These are phyloP conservation scores for Buteo buteo DNA, from an alignment of 2,113 vertebrate genomes.

Conservation along the genomic window DNA sequence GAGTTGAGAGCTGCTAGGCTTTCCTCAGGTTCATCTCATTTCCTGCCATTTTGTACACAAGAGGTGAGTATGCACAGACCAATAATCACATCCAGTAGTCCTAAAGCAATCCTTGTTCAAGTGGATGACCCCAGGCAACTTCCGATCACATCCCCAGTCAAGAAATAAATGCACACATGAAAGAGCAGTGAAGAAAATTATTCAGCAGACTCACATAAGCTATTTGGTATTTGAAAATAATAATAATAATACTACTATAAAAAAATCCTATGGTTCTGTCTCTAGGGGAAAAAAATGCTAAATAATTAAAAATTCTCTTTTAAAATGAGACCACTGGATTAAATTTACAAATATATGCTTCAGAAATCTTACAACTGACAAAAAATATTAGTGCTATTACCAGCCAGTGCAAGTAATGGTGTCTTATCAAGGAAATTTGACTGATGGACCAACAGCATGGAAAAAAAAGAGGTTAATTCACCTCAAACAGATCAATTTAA, in stretches of 20 bases:
- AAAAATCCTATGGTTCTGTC: neutral
- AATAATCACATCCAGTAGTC: neutral
- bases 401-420: neutral
- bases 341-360: neutral
- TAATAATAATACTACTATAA: neutral
- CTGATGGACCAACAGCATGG: neutral
- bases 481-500: neutral
- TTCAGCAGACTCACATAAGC: neutral
- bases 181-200: neutral
- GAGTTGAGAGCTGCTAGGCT: neutral
- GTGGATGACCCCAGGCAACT: neutral
- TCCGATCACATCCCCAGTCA: neutral
- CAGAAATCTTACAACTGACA: neutral
- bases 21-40: neutral
- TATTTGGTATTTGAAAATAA: neutral
- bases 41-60: neutral
- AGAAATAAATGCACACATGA: neutral
- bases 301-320: neutral
- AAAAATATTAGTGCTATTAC: neutral
- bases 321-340: neutral
- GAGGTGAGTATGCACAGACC: neutral
- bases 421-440: neutral
- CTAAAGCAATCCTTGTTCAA: neutral
- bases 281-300: neutral
- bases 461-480: constrained; percentile 1